Evolutionary conservation across 2,888 invertebrate species (phyloP), one percentile per base, ranked within the genome.

Genomic region (Drosophila bunnanda): DNA sequence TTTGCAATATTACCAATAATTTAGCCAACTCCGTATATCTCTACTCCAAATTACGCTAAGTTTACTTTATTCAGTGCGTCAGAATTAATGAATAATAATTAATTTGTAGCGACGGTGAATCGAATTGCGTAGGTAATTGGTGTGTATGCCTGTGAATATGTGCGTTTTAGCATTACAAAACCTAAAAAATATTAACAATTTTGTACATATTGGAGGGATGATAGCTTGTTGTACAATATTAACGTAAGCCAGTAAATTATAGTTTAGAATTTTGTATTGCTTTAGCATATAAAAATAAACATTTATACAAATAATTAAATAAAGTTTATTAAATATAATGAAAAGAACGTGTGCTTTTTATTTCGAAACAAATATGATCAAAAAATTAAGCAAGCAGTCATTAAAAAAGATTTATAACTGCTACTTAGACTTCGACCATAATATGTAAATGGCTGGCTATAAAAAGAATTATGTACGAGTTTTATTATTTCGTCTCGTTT

Each of bases 161-260:
- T 87, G 79, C 85, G 85, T 82, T 87, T 84, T 84, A 87, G 88
- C 88, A 81, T 88, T 75, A 57, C 55, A 56, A 28, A 13, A 13
- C 17, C 13, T 25, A 66, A 52, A 69, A 65, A 69, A 43, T 39
- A 60, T 50, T 34, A 39, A 66, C 28, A 34, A 60, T 55, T 70
- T 68, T 84, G 81, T 82, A 82, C 54, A 77, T 87, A 84, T 52
- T 34, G 54, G 20, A 50, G 52, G 28, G 20, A 58, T 55, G 22
- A 38, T 41, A 54, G 39, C 36, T 68, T 52, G 53, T 44, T 69
- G 60, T 52, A 59, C 25, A 34, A 39, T 69, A 30, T 34, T 39
- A 69, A 54, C 41, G 48, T 53, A 53, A 53, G 58, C 62, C 55
- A 68, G 55, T 75, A 48, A 77, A 70, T 68, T 70, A 56, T 76